Base-by-base conservation (phyloP, 2,888 invertebrate species). In the Oxycera nigricornis region DNA sequence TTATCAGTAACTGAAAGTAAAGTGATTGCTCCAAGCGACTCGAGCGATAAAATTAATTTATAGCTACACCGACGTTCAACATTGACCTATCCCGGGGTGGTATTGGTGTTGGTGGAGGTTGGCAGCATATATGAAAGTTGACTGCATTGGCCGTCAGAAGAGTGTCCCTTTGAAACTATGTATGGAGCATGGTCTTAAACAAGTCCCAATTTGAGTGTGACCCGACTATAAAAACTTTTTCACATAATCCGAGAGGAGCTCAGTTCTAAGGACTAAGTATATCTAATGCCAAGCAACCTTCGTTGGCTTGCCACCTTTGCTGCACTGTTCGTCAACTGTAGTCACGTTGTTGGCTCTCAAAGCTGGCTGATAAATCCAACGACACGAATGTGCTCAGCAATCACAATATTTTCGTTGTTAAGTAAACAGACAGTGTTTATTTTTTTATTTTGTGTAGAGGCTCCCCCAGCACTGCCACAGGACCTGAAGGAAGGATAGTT, bases 341-440 rank as follows among this genome's bases (percentile, higher is more conserved):
- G 17, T 14, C 55, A 9, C 20, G 55, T 20, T 55, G 55, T 20
- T 4, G 11, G 55, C 22, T 55, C 46, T 50, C 68, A 68, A 30
- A 50, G 50, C 68, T 68, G 50, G 30, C 68, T 28, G 30, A 70
- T 52, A 70, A 70, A 70, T 70, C 28, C 73, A 75, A 62, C 73
- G 62, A 55, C 70, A 65, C 70, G 65, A 67, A 70, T 62, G 52
- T 68, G 72, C 24, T 50, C 52, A 28, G 62, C 73, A 73, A 65
- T 57, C 73, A 59, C 76, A 76, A 76, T 72, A 72, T 76, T 76
- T 74, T 76, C 57, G 74, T 73, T 74, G 76, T 76, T 76, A 76
- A 76, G 72, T 76, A 76, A 76, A 76, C 74, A 68, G 61, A 73
- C 55, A 74, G 72, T 65, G 55, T 59, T 70, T 68, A 59, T 70